Conservation (phyloP, 1,140 invertebrate genomes). For the Trachymyrmex cornetzi region DNA sequence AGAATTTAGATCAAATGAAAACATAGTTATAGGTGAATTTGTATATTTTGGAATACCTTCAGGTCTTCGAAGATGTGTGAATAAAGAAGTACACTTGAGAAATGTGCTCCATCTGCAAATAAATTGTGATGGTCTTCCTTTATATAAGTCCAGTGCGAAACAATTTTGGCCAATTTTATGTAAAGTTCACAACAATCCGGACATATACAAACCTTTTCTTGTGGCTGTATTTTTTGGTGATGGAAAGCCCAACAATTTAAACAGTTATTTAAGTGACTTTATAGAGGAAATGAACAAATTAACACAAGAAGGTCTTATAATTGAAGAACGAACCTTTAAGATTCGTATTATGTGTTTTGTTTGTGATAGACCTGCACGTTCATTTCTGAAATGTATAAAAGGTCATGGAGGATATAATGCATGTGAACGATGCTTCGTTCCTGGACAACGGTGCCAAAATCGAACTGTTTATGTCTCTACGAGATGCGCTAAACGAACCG, state of each 20-base stretch:
- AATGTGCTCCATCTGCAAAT: background rate
- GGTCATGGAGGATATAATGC: constrained; percentile 3
- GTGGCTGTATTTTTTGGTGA: background rate
- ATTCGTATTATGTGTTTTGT: constrained; percentile 33
- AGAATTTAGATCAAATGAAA: background rate
- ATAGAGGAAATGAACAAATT: background rate
- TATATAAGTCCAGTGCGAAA: background rate
- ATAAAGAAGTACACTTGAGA: background rate
- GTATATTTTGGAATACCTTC: background rate
- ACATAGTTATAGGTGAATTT: background rate
- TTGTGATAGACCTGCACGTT: constrained; percentile 18
- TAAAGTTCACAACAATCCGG: background rate
- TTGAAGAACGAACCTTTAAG: background rate
- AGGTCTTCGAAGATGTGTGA: background rate
- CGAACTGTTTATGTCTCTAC: background rate
- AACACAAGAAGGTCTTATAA: background rate
- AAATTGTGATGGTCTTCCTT: constrained; percentile 13
- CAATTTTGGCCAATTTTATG: constrained; percentile 7
- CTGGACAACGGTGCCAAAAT: background rate
- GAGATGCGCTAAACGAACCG: background rate
- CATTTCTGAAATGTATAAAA: constrained; percentile 28
- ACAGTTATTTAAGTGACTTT: background rate
- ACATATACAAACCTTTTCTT: background rate
- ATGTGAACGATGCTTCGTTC: constrained; percentile 26
- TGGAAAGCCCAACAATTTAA: background rate